phyloP scores from a whole-genome alignment of 2,797 vertebrate genomes.

The Karalla daura region DNA sequence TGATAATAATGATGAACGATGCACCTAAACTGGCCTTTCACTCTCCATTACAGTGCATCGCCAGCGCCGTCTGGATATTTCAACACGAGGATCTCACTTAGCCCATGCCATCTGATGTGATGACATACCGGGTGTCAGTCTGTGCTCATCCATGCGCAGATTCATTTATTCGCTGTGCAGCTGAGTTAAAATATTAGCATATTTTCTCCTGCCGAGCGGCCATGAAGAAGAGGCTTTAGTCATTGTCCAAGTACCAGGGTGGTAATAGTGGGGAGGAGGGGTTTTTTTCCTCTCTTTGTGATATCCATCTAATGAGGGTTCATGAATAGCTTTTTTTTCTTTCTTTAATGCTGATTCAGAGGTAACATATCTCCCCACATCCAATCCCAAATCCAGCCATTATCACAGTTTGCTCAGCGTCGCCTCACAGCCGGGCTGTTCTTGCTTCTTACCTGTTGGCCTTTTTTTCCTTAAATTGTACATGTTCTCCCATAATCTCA shows the following conservation, averaged over 20 bases:
- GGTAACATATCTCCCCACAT: slow-evolving; percentile 10
- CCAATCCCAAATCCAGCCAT: slow-evolving; percentile 24
- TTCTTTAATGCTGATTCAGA: slow-evolving; percentile 14
- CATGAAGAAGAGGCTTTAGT: slow-evolving; percentile 46
- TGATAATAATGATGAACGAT: slow-evolving; percentile 67
- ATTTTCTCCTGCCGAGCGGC: slow-evolving; percentile 39
- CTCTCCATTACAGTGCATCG: slow-evolving; percentile 41
- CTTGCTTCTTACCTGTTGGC: background rate
- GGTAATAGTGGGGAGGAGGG: background rate
- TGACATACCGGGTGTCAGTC: slow-evolving; percentile 60
- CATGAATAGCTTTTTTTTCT: slow-evolving; percentile 18
- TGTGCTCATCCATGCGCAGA: slow-evolving; percentile 52
- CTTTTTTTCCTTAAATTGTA: background rate
- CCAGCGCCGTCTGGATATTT: slow-evolving; percentile 42
- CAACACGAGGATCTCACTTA: slow-evolving; percentile 54
- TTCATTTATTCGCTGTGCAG: slow-evolving; percentile 57
- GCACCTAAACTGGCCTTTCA: slow-evolving; percentile 39
- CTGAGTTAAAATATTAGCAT: slow-evolving; percentile 64
- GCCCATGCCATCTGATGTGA: slow-evolving; percentile 48
- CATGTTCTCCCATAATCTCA: background rate
- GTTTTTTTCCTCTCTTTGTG: background rate
- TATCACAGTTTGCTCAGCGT: slow-evolving; percentile 14
- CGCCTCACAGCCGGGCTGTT: background rate
- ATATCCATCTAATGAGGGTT: slow-evolving; percentile 12
- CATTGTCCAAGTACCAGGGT: slow-evolving; percentile 17